Conservation (phyloP, 2,797 vertebrate genomes). For the Distichodus sexfasciatus region DNA sequence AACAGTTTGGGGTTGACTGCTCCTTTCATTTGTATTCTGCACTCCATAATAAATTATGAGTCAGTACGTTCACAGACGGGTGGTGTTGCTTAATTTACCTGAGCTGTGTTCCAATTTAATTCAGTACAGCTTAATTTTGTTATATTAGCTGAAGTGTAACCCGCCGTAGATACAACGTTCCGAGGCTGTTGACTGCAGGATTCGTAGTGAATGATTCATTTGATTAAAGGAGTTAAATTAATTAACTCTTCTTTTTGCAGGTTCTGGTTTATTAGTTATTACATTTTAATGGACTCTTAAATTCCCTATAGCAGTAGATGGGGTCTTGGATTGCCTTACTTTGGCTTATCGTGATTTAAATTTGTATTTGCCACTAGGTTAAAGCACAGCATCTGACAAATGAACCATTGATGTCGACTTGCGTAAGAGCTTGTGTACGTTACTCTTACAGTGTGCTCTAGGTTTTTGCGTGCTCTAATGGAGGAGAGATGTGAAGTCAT, state of each 20-base stretch:
- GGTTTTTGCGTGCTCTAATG: background rate
- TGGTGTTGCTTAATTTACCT: background rate
- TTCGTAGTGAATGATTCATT: slow-evolving; percentile 31
- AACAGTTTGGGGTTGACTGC: background rate
- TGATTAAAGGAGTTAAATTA: slow-evolving; percentile 27
- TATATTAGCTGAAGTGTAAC: background rate
- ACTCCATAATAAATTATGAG: background rate
- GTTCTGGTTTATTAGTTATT: slow-evolving; percentile 28
- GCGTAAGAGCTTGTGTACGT: background rate
- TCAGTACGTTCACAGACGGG: background rate
- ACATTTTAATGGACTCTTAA: slow-evolving; percentile 6
- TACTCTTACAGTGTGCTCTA: background rate
- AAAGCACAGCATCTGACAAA: background rate
- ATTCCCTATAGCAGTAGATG: background rate
- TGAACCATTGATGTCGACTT: background rate
- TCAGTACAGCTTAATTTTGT: slow-evolving; percentile 3
- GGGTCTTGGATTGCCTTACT: slow-evolving; percentile 7
- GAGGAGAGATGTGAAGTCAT: background rate
- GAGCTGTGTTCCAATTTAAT: background rate
- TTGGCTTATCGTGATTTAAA: background rate
- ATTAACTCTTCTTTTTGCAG: slow-evolving; percentile 27
- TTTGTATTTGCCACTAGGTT: background rate
- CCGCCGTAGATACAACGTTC: background rate
- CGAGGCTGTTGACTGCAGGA: slow-evolving; percentile 10
- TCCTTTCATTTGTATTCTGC: too few species aligned